These are phyloP conservation scores for Podarcis lilfordi DNA, from an alignment of 2,797 vertebrate species.

Conservation along the genomic window DNA sequence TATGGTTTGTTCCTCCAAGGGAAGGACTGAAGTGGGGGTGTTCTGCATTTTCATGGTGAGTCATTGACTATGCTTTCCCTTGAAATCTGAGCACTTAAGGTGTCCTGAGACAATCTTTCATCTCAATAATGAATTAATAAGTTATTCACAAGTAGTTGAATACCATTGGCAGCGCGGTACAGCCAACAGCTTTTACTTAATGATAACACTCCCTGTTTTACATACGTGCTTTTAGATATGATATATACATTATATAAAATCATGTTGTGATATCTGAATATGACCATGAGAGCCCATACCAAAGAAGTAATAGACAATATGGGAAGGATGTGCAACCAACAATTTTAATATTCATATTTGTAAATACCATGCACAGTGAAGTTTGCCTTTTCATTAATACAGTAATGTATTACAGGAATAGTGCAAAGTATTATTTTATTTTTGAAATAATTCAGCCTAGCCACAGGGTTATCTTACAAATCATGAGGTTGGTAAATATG, in stretches of 20 bases:
- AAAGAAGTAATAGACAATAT: not conserved
- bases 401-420: no score
- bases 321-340: not conserved
- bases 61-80: not conserved
- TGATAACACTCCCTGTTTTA: not conserved
- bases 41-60: not conserved
- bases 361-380: no score
- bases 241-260: not conserved
- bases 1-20: not conserved
- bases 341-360: no score
- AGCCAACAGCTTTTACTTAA: not conserved
- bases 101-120: not conserved
- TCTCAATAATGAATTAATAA: not conserved
- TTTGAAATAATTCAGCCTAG: no score
- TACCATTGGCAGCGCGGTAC: not conserved
- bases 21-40: not conserved
- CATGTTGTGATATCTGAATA: not conserved
- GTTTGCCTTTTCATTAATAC: no score
- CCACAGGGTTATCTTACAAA: no score
- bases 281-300: no score
- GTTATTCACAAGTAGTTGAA: not conserved
- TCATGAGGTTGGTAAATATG: no score
- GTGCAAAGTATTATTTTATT: no score
- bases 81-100: not conserved
- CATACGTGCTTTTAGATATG: not conserved